A percentile compares a stretch with the other conserved stretches of the same genome.
phyloP scores from a whole-genome alignment of 2,113 vertebrate species.

The Balaenoptera acutorostrata region DNA sequence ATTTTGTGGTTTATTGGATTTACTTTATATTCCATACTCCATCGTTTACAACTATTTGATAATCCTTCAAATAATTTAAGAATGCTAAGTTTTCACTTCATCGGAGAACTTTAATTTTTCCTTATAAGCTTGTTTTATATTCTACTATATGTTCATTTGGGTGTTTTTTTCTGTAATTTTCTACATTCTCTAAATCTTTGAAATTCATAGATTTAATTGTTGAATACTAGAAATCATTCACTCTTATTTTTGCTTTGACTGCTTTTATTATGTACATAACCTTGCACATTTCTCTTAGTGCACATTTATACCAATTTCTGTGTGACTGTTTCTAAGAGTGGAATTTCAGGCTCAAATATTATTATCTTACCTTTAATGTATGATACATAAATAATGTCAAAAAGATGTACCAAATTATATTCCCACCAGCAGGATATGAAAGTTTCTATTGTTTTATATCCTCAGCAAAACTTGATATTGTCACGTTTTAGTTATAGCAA shows the following conservation, averaged over 20 bases:
- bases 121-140: background rate
- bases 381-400: background rate
- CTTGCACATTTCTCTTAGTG: background rate
- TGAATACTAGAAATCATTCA: background rate
- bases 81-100: background rate
- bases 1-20: background rate
- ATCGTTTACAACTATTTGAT: background rate
- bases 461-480: background rate
- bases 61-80: background rate
- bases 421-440: background rate
- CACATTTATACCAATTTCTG: background rate
- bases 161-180: background rate
- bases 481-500: background rate
- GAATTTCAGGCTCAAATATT: background rate
- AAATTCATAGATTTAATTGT: background rate
- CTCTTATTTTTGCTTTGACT: background rate
- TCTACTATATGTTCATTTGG: background rate
- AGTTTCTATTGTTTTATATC: background rate
- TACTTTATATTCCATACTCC: background rate
- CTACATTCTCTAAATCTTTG: background rate
- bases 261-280: background rate
- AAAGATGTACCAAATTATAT: background rate
- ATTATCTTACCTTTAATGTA: background rate
- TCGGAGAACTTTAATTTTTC: background rate
- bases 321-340: background rate